Conservation (phyloP, 2,888 invertebrate species). For the Drosophila pseudotakahashii region DNA sequence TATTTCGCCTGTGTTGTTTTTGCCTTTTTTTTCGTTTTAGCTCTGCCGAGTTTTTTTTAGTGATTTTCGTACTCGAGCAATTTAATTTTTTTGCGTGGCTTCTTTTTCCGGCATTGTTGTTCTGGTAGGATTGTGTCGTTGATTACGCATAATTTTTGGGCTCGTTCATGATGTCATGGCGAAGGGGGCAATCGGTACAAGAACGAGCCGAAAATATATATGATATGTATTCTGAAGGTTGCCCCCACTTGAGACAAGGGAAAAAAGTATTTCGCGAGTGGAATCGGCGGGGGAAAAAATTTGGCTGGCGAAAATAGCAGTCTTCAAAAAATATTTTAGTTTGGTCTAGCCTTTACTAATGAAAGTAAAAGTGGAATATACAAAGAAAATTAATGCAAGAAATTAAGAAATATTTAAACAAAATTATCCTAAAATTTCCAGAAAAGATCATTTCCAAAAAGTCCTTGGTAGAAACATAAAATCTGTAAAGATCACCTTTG, state of each 20-base stretch:
- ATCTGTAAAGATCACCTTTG: background rate
- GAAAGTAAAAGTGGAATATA: no score
- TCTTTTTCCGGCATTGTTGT: conserved; percentile 45
- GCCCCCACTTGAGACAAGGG: conserved; percentile 4
- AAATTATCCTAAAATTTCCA: no score
- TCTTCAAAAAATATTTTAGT: no score
- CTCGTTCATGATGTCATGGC: conserved; percentile 68
- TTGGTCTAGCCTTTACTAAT: no score
- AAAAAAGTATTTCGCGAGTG: conserved; percentile 8
- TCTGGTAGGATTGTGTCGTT: conserved; percentile 60
- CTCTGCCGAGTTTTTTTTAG: conserved; percentile 21
- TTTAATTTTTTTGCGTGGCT: conserved; percentile 67
- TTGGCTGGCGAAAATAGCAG: background rate
- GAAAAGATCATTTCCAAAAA: no score
- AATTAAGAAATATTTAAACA: no score
- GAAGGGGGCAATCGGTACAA: conserved; percentile 10
- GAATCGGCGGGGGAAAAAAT: background rate
- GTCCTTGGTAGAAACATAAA: no score
- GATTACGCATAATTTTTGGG: conserved; percentile 72
- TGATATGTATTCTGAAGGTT: conserved; percentile 18
- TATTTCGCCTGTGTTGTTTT: conserved; percentile 24
- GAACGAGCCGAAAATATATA: conserved; percentile 7
- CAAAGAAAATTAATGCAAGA: no score
- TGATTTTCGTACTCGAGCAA: conserved; percentile 61
- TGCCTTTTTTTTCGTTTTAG: conserved; percentile 14